Evolutionary conservation across 2,888 invertebrate genomes (phyloP).

Genomic region (Xylota sylvarum): DNA sequence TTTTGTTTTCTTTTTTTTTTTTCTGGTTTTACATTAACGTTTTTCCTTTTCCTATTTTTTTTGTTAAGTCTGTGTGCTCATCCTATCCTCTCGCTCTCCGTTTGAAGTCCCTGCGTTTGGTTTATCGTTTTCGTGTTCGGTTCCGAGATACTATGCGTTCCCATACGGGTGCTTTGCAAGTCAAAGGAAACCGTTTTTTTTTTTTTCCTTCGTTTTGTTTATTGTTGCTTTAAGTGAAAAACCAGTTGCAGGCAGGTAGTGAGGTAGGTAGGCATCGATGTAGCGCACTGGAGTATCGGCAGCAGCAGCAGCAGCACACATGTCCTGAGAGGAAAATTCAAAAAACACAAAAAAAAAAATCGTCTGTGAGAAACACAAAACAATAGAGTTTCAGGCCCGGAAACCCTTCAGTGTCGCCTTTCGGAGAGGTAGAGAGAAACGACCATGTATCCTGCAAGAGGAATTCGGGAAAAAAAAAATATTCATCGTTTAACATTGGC

Average conservation of each 20-base stretch:
- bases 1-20: constrained; percentile 6
- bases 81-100: constrained; percentile 14
- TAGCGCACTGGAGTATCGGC: constrained; percentile 19
- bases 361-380: constrained; percentile 11
- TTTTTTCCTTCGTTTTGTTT: background rate
- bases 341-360: constrained; percentile 15
- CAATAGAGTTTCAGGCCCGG: constrained; percentile 28
- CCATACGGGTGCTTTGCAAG: constrained; percentile 64
- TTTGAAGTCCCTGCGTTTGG: constrained; percentile 5
- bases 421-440: background rate
- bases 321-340: constrained; percentile 18
- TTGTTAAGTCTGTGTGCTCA: constrained; percentile 25
- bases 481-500: constrained; percentile 33
- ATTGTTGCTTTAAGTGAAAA: constrained; percentile 50
- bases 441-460: background rate
- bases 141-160: constrained; percentile 59
- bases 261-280: constrained; percentile 61
- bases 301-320: constrained; percentile 3
- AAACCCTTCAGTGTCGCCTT: constrained; percentile 14
- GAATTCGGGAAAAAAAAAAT: constrained; percentile 37
- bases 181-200: constrained; percentile 51
- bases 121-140: constrained; percentile 23
- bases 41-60: constrained; percentile 24
- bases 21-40: constrained; percentile 34
- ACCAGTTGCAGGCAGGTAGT: constrained; percentile 71